These are phyloP conservation scores for Hycleus phaleratus DNA, from an alignment of 1,140 invertebrate species.

Conservation along the genomic window DNA sequence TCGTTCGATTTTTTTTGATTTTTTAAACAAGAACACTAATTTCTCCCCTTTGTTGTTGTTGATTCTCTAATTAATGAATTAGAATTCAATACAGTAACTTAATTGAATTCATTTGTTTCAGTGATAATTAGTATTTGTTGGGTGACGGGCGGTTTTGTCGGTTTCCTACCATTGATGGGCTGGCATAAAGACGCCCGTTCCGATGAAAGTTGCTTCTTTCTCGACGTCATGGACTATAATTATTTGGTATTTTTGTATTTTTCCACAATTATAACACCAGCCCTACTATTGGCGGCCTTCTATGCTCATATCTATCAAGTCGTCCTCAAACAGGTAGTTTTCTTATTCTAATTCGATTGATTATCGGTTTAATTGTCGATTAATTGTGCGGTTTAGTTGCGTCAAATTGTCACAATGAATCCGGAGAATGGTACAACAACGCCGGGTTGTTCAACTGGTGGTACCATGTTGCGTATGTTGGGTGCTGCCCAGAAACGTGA, in stretches of 20 bases:
- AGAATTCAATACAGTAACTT: too few relatives aligned
- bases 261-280: constrained; percentile 80
- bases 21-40: too few relatives aligned
- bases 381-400: background rate
- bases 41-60: too few relatives aligned
- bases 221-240: constrained; percentile 78
- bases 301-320: constrained; percentile 84
- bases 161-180: constrained; percentile 77
- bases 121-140: constrained; percentile 80
- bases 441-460: constrained; percentile 32
- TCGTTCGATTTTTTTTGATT: too few relatives aligned
- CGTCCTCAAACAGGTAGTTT: constrained; percentile 73
- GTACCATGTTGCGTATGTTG: constrained; percentile 67
- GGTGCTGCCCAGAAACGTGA: constrained; percentile 76
- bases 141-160: constrained; percentile 70
- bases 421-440: constrained; percentile 30
- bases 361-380: too few relatives aligned
- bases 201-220: constrained; percentile 64
- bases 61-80: too few relatives aligned
- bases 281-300: constrained; percentile 71
- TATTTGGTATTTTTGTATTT: constrained; percentile 85
- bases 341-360: too few relatives aligned
- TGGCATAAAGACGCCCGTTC: constrained; percentile 61
- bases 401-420: constrained; percentile 52
- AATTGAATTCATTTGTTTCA: constrained; percentile 33